phyloP scores from a whole-genome alignment of 2,888 invertebrate species.

The Disparrhopalites patrizii region DNA sequence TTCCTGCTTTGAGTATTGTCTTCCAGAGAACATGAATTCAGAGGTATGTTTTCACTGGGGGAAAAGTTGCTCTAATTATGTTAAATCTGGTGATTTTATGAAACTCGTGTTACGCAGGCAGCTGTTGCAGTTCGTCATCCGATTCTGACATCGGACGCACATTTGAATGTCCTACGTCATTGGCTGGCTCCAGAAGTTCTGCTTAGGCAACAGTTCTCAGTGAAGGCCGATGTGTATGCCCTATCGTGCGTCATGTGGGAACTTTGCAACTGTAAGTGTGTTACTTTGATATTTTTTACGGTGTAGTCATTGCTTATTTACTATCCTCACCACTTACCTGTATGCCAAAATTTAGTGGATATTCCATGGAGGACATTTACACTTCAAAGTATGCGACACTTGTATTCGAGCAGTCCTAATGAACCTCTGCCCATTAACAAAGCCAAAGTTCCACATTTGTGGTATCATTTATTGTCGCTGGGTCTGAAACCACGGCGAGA shows the following conservation, averaged over 20 bases:
- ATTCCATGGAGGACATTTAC: constrained; percentile 42
- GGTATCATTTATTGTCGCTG: constrained; percentile 38
- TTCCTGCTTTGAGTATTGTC: constrained; percentile 53
- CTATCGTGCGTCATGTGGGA: constrained; percentile 54
- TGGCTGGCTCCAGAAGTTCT: constrained; percentile 55
- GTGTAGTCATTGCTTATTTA: not conserved
- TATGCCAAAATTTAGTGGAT: constrained; percentile 27
- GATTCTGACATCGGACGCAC: constrained; percentile 33
- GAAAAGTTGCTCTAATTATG: not conserved
- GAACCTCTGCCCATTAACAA: constrained; percentile 35
- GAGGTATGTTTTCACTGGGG: constrained; percentile 14
- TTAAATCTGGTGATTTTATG: not conserved
- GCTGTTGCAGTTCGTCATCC: constrained; percentile 31
- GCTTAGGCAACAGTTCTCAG: constrained; percentile 50
- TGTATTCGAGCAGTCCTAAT: constrained; percentile 30
- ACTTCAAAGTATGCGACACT: constrained; percentile 30
- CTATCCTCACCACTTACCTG: not conserved
- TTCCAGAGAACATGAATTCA: constrained; percentile 23
- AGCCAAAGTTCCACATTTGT: constrained; percentile 30
- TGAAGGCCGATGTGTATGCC: constrained; percentile 53
- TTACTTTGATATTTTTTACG: not conserved
- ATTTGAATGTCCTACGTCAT: constrained; percentile 47
- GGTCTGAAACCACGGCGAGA: constrained; percentile 38
- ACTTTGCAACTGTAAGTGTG: constrained; percentile 33
- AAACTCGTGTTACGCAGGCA: not conserved